phyloP scores from a whole-genome alignment of 1,140 invertebrate genomes.

The Cotesia typhae region DNA sequence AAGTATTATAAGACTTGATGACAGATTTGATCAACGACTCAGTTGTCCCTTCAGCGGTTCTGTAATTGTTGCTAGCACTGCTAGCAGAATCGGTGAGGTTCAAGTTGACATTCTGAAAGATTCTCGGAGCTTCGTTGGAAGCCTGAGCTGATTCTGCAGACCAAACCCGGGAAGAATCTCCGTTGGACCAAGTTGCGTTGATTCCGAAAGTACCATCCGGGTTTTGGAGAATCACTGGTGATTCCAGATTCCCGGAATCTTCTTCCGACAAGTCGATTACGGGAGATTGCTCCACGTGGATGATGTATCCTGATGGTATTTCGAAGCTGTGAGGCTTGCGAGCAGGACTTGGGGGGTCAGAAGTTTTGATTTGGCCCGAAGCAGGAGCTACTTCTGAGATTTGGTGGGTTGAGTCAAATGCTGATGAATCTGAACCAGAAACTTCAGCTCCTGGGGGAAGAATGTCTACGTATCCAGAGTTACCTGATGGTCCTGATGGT shows the following conservation, averaged over 20 bases:
- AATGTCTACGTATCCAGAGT: slow-evolving; percentile 29
- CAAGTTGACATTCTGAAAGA: neutral
- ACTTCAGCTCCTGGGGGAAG: slow-evolving; percentile 35
- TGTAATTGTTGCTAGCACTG: neutral
- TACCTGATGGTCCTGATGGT: neutral
- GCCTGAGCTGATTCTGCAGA: slow-evolving; percentile 6
- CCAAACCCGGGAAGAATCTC: slow-evolving; percentile 19
- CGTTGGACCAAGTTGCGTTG: slow-evolving; percentile 29
- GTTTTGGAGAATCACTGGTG: slow-evolving; percentile 40
- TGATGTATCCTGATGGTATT: slow-evolving; percentile 38
- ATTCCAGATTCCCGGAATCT: slow-evolving; percentile 19
- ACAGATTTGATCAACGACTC: slow-evolving; percentile 37
- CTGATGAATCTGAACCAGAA: neutral
- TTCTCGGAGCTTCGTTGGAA: neutral
- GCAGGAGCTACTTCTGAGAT: neutral
- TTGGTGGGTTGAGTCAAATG: neutral
- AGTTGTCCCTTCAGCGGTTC: slow-evolving; percentile 25
- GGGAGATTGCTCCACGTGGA: slow-evolving; percentile 50
- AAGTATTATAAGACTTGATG: slow-evolving; percentile 39
- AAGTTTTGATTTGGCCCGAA: neutral
- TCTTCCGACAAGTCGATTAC: slow-evolving; percentile 46
- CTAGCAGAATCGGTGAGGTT: neutral
- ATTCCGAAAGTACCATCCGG: slow-evolving; percentile 39
- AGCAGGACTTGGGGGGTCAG: neutral
- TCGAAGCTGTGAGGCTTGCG: slow-evolving; percentile 14